Evolutionary conservation across 2,113 vertebrate species (phyloP), one percentile per base, ranked within the genome.

Genomic region (Podarcis cretensis): DNA sequence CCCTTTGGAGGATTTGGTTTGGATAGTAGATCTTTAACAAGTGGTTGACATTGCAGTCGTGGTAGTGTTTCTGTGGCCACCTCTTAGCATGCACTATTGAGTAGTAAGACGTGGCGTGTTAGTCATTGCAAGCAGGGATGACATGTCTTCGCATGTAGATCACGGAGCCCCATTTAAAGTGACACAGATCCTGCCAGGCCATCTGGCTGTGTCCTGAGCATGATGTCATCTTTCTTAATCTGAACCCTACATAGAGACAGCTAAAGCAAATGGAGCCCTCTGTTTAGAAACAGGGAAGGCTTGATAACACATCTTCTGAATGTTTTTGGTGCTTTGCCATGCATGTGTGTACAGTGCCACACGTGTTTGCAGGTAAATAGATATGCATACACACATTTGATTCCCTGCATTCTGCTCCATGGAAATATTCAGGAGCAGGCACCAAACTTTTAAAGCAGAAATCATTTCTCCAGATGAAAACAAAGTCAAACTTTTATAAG

Each of bases 171-270:
- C 5, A 0, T 59, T 81, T 77, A 57, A 68, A 78, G n/a, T 63
- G 7, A n/a, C 63, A 2, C 30, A 1, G 1, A 77, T 68, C 69
- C 82, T 20, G 85, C 79, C 30, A 75, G 40, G 40, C 87, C 88
- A 35, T 66, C 69, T 71, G 79, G 5, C 88, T 6, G 0, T 65
- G 27, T 32, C 81, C 40, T 76, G 6, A 23, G 2, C 1, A 57
- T 76, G 77, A 1, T 81, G 76, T 14, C 66, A 18, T 83, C 65
- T 57, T 1, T 65, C 43, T 91, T 69, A 78, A 89, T 81, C 81
- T 79, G 18, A 78, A 80, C 1, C 43, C 57, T 0, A 0, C 57
- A 66, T 9, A 0, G 23, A 48, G 13, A 48, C 30, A 74, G n/a
- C 43, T 81, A n/a, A 92, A 81, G 48, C 25, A 81, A 81, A 10